These are phyloP conservation scores for Trinorchestia longiramus DNA, from an alignment of 1,140 invertebrate genomes.

Conservation along the genomic window DNA sequence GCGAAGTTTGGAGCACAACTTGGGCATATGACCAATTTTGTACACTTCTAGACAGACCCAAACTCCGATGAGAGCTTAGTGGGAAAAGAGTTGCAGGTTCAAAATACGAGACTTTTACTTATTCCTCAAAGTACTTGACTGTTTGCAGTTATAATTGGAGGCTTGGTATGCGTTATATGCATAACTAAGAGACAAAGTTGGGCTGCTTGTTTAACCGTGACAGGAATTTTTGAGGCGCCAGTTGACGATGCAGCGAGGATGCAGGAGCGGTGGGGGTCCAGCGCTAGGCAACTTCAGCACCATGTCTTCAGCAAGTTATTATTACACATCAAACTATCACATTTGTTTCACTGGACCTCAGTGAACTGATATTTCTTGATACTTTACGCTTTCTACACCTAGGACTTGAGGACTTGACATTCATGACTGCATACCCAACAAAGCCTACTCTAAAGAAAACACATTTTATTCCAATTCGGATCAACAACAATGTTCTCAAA, in stretches of 20 bases:
- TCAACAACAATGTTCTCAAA: too few relatives aligned
- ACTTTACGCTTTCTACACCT: too few relatives aligned
- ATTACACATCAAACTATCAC: neutral
- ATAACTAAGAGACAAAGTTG: neutral
- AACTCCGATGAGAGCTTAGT: neutral
- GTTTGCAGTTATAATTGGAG: neutral
- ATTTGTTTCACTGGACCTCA: neutral
- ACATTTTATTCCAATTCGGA: too few relatives aligned
- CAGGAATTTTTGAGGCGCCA: neutral
- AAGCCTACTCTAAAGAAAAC: too few relatives aligned
- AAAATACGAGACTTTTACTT: neutral
- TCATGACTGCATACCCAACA: too few relatives aligned
- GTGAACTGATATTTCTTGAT: too few relatives aligned
- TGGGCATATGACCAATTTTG: constrained; percentile 5
- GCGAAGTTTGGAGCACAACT: neutral
- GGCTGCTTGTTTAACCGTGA: neutral
- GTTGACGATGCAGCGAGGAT: neutral
- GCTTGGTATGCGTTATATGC: neutral
- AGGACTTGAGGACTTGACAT: too few relatives aligned
- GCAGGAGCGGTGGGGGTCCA: neutral
- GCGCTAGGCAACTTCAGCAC: neutral
- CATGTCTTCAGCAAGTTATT: neutral
- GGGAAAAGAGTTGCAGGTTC: neutral
- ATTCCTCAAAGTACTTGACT: neutral
- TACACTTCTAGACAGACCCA: neutral